phyloP scores from a whole-genome alignment of 1,140 invertebrate genomes.

The Hermetia illucens region DNA sequence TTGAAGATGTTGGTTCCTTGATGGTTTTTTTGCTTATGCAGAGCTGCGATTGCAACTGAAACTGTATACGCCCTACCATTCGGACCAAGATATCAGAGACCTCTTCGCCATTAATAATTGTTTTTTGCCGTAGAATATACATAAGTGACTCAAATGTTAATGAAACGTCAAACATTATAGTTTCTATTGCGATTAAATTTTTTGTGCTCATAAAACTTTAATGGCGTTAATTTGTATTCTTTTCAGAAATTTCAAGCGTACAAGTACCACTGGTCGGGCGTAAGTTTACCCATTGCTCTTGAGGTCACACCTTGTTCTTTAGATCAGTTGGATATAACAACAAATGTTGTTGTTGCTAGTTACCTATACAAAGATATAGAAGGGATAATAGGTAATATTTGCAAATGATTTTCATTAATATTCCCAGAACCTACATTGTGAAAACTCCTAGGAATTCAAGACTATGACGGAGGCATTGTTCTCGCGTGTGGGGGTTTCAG shows the following conservation, averaged over 20 bases:
- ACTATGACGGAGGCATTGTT: conserved; percentile 70
- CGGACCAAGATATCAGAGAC: no score
- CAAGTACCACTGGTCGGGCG: conserved; percentile 94
- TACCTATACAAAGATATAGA: conserved; percentile 93
- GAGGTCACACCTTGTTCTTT: conserved; percentile 81
- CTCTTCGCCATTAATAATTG: no score
- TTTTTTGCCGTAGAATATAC: no score
- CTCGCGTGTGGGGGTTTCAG: conserved; percentile 77
- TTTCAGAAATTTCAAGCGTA: conserved; percentile 75
- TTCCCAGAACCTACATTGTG: background rate
- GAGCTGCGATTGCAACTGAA: no score
- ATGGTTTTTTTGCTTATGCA: no score
- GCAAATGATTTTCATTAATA: conserved; percentile 6
- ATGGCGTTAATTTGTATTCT: no score
- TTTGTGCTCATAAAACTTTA: no score
- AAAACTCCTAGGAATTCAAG: conserved; percentile 38
- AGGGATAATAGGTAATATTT: conserved; percentile 39
- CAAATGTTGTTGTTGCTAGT: conserved; percentile 61
- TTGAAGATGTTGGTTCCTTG: no score
- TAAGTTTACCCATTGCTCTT: conserved; percentile 68
- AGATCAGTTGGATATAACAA: conserved; percentile 79
- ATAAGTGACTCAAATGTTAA: no score
- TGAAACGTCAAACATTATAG: no score
- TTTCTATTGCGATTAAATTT: no score
- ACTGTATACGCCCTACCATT: no score